A percentile compares a stretch with the other conserved stretches of the same genome.
Evolutionary conservation across 1,140 invertebrate species (phyloP).

Genomic region (Drepana arcuata): DNA sequence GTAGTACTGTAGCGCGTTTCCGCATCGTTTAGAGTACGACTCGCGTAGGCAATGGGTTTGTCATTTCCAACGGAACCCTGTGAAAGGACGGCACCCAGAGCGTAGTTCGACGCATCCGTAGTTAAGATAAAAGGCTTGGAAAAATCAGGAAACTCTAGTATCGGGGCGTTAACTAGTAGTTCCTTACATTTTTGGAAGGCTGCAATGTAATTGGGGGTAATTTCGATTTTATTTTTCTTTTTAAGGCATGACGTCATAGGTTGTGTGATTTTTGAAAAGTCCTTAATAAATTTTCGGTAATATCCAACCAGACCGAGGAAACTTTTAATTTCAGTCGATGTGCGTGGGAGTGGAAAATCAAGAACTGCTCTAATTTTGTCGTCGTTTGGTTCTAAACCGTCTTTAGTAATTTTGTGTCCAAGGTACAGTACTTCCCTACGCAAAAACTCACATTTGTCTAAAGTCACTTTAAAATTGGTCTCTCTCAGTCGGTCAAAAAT

Average conservation of each 20-base stretch:
- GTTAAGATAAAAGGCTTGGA: slow-evolving; percentile 18
- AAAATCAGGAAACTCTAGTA: slow-evolving; percentile 19
- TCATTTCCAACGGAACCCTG: slow-evolving; percentile 15
- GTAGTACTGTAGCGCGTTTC: slow-evolving; percentile 14
- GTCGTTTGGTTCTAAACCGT: slow-evolving; percentile 13
- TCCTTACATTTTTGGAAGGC: slow-evolving; percentile 21
- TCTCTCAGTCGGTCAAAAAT: slow-evolving; percentile 7
- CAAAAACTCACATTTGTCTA: slow-evolving; percentile 12
- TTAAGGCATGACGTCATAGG: slow-evolving; percentile 20
- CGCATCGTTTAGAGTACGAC: slow-evolving; percentile 13
- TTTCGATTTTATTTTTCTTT: slow-evolving; percentile 12
- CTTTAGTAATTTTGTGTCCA: slow-evolving; percentile 10
- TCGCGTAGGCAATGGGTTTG: slow-evolving; percentile 19
- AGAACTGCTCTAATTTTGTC: slow-evolving; percentile 14
- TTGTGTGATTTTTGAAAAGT: slow-evolving; percentile 20
- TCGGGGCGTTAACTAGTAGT: slow-evolving; percentile 15
- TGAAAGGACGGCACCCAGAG: slow-evolving; percentile 18
- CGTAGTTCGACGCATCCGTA: slow-evolving; percentile 18
- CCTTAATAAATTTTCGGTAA: slow-evolving; percentile 32
- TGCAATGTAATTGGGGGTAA: slow-evolving; percentile 8
- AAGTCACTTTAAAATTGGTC: slow-evolving; percentile 8
- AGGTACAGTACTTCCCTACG: slow-evolving; percentile 9
- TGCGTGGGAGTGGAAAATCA: slow-evolving; percentile 11
- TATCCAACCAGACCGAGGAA: slow-evolving; percentile 34
- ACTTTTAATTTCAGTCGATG: slow-evolving; percentile 13